Percentiles rank a stretch among this genome's conserved stretches.
Evolutionary conservation across 2,888 invertebrate genomes (phyloP).

Genomic region (Lepidocyrtinus sp.): DNA sequence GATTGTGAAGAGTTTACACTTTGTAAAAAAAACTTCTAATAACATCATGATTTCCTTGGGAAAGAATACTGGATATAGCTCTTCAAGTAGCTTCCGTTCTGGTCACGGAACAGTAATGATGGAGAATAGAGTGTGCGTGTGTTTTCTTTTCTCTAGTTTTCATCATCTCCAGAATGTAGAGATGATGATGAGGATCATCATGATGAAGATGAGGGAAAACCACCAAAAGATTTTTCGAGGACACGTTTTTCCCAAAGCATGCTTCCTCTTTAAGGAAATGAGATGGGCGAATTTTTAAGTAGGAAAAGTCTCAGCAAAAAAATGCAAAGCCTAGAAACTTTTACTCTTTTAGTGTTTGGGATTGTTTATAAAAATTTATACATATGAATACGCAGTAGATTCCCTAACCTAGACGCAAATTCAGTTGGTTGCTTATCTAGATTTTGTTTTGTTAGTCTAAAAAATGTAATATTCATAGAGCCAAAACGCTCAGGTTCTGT

Average conservation of each 20-base stretch:
- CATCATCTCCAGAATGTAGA: neutral
- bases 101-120: constrained; percentile 53
- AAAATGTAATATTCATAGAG: too few species aligned
- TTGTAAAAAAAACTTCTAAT: neutral
- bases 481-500: too few species aligned
- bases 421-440: too few species aligned
- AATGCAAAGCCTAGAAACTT: too few species aligned
- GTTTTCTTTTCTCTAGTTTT: constrained; percentile 11
- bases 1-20: neutral
- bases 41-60: neutral
- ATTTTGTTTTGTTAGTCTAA: too few species aligned
- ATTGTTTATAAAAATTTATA: too few species aligned
- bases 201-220: neutral
- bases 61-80: neutral
- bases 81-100: constrained; percentile 31
- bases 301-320: neutral
- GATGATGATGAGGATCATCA: neutral
- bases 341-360: too few species aligned
- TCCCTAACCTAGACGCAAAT: too few species aligned
- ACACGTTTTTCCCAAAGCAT: neutral
- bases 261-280: neutral
- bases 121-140: constrained; percentile 40
- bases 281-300: neutral
- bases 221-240: neutral
- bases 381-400: too few species aligned